These are phyloP conservation scores for Tholera decimalis DNA, from an alignment of 2,888 invertebrate species.

Conservation along the genomic window DNA sequence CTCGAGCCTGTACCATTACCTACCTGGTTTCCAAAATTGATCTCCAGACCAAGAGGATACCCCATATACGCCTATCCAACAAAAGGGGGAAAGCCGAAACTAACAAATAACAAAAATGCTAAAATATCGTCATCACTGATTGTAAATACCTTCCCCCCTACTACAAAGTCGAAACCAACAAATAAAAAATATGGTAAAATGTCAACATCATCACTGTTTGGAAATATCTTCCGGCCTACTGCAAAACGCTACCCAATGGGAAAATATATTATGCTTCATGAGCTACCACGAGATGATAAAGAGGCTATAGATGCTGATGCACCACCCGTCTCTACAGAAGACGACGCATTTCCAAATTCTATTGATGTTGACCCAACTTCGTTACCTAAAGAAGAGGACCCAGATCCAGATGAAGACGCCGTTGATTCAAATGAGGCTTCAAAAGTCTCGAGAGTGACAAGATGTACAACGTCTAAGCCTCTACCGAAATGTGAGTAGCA, in stretches of 20 bases:
- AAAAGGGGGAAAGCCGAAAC: too few species aligned
- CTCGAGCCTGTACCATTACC: too few species aligned
- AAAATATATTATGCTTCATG: neutral
- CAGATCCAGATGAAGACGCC: neutral
- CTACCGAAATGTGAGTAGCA: constrained; percentile 37
- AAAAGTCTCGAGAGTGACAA: constrained; percentile 3
- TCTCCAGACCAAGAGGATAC: too few species aligned
- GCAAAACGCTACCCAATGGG: neutral
- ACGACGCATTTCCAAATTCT: neutral
- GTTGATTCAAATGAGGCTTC: neutral
- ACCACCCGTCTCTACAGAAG: neutral
- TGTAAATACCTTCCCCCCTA: neutral
- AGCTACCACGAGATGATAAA: neutral
- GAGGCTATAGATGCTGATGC: neutral
- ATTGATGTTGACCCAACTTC: neutral
- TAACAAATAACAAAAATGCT: neutral
- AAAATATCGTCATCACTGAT: neutral
- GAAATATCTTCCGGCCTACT: neutral
- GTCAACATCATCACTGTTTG: too few species aligned
- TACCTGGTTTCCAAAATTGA: too few species aligned
- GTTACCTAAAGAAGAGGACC: neutral
- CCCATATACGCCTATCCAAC: too few species aligned
- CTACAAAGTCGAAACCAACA: too few species aligned
- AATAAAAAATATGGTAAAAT: neutral
- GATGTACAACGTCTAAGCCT: constrained; percentile 64